phyloP scores from a whole-genome alignment of 2,888 invertebrate species.

The Drosophila crucigera region DNA sequence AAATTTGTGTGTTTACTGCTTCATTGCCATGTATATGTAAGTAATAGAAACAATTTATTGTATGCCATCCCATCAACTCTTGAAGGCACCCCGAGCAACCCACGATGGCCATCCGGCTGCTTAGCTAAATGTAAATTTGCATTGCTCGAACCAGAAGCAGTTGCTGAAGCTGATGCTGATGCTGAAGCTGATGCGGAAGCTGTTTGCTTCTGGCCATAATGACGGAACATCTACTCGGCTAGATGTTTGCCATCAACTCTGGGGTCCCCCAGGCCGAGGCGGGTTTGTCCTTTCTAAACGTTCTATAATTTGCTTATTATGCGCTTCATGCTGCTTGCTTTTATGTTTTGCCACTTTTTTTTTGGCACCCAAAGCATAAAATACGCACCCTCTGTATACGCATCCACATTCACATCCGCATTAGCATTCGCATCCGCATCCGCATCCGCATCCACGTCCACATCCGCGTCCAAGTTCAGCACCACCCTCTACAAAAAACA shows the following conservation, averaged over 20 bases:
- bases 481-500: background rate
- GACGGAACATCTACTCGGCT: conserved; percentile 37
- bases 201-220: conserved; percentile 56
- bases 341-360: conserved; percentile 82
- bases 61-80: conserved; percentile 41
- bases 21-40: conserved; percentile 74
- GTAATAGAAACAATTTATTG: conserved; percentile 85
- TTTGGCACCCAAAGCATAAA: conserved; percentile 70
- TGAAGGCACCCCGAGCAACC: background rate
- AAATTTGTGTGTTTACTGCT: conserved; percentile 83
- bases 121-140: conserved; percentile 76
- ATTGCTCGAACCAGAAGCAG: conserved; percentile 43
- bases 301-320: conserved; percentile 84
- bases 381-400: conserved; percentile 61
- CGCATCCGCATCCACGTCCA: background rate
- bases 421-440: background rate
- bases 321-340: conserved; percentile 75
- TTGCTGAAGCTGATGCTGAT: background rate
- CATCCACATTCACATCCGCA: conserved; percentile 7
- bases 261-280: conserved; percentile 12
- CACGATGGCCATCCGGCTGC: conserved; percentile 29
- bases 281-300: conserved; percentile 78
- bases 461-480: background rate
- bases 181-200: background rate
- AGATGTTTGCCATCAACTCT: conserved; percentile 36